A percentile compares a stretch with the other conserved stretches of the same genome.
Evolutionary conservation across 2,888 invertebrate species (phyloP).

Genomic region (Hesperia comma): DNA sequence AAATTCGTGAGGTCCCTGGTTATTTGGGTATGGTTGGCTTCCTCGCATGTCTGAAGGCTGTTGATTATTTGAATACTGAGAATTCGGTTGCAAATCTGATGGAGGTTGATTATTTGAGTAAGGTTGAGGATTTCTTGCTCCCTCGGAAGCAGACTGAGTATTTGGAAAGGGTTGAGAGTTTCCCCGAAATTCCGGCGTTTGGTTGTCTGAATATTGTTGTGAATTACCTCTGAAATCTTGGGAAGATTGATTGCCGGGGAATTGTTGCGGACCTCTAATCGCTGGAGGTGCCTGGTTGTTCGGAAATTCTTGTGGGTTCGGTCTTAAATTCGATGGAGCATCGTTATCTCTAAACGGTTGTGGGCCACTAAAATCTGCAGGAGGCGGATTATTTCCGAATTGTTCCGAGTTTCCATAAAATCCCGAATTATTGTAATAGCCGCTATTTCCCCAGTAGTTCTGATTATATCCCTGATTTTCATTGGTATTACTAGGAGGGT

Average conservation of each 20-base stretch:
- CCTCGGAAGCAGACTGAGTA: slow-evolving; percentile 13
- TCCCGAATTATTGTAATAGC: slow-evolving; percentile 68
- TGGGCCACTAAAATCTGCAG: slow-evolving; percentile 63
- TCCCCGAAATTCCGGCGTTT: slow-evolving; percentile 14
- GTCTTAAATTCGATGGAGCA: not conserved
- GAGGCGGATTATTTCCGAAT: slow-evolving; percentile 60
- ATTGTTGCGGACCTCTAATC: too few relatives aligned
- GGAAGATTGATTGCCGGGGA: slow-evolving; percentile 10
- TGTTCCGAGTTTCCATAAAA: slow-evolving; percentile 76
- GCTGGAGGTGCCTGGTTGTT: not conserved
- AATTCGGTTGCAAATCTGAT: slow-evolving; percentile 8
- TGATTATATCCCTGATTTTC: slow-evolving; percentile 66
- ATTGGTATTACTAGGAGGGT: slow-evolving; percentile 64
- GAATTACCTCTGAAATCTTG: slow-evolving; percentile 13
- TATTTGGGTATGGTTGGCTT: slow-evolving; percentile 7
- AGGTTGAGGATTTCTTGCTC: slow-evolving; percentile 11
- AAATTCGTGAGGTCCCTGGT: slow-evolving; percentile 14
- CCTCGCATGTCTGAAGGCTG: slow-evolving; percentile 14
- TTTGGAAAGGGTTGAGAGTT: not conserved
- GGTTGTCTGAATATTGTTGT: slow-evolving; percentile 14
- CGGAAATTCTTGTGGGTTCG: slow-evolving; percentile 18
- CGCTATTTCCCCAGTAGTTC: slow-evolving; percentile 74
- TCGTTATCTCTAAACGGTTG: slow-evolving; percentile 35
- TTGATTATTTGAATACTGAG: slow-evolving; percentile 23
- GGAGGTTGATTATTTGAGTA: slow-evolving; percentile 12